Percentiles rank a stretch among this genome's conserved stretches.
phyloP scores from a whole-genome alignment of 64 coral and sea anemone species.

The Pocillopora damicornis region DNA sequence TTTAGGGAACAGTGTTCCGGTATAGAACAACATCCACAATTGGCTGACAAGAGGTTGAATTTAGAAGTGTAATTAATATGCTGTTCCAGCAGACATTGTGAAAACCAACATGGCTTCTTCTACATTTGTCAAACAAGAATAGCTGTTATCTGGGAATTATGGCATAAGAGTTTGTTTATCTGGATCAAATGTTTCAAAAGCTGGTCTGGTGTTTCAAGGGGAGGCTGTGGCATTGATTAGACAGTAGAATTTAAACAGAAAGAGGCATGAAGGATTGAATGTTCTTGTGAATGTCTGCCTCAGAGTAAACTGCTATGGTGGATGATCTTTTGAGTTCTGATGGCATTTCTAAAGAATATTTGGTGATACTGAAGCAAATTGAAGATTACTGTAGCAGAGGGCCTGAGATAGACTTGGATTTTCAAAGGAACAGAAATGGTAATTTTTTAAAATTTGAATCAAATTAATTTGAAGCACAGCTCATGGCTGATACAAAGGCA shows the following conservation, averaged over 20 bases:
- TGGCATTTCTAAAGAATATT: conserved; percentile 86
- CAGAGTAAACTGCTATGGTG: conserved; percentile 75
- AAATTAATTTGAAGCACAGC: background rate
- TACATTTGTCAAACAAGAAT: conserved; percentile 16
- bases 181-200: background rate
- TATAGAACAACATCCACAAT: conserved; percentile 29
- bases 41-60: background rate
- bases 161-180: background rate
- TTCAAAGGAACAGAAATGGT: conserved; percentile 22
- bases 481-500: background rate
- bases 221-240: conserved; percentile 4
- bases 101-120: conserved; percentile 26
- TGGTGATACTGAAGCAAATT: conserved; percentile 84
- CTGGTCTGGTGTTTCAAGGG: background rate
- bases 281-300: conserved; percentile 33
- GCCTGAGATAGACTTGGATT: conserved; percentile 55
- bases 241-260: background rate
- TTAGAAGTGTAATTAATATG: background rate
- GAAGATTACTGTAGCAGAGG: conserved; percentile 86
- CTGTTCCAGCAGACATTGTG: conserved; percentile 15
- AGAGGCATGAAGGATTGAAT: background rate
- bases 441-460: conserved; percentile 16
- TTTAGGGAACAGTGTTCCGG: background rate
- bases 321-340: conserved; percentile 67
- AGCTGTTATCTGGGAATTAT: background rate